These are phyloP conservation scores for Anguilla anguilla DNA, from an alignment of 2,797 vertebrate genomes.

Conservation along the genomic window DNA sequence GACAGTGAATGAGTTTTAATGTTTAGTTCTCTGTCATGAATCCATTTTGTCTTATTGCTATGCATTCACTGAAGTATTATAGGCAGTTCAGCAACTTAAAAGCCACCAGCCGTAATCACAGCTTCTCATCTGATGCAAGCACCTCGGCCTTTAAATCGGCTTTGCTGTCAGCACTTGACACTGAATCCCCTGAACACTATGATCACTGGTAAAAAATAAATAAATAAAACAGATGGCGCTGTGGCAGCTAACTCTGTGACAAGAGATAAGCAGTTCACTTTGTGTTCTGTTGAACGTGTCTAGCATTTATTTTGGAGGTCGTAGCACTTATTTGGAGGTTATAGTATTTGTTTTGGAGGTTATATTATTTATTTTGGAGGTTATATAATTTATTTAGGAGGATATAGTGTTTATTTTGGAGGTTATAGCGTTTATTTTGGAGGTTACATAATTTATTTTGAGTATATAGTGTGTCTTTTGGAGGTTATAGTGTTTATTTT, in stretches of 20 bases:
- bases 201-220: slow-evolving; percentile 47
- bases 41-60: not conserved
- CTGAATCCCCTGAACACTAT: slow-evolving; percentile 50
- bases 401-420: slow-evolving; percentile 43
- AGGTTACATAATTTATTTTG: too few species aligned
- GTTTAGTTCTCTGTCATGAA: not conserved
- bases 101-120: slow-evolving; percentile 64
- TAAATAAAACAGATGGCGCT: slow-evolving; percentile 44
- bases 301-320: slow-evolving; percentile 37
- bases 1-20: not conserved
- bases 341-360: too few species aligned
- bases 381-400: not conserved
- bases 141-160: slow-evolving; percentile 54
- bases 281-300: slow-evolving; percentile 52
- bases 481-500: not conserved
- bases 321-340: too few species aligned
- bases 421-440: not conserved
- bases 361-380: not conserved
- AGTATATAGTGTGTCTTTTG: too few species aligned
- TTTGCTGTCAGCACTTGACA: slow-evolving; percentile 69
- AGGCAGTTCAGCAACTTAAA: not conserved
- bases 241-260: slow-evolving; percentile 60
- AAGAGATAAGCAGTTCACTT: slow-evolving; percentile 53
- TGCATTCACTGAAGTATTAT: not conserved
- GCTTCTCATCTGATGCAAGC: slow-evolving; percentile 43